Conservation (phyloP, 2,888 invertebrate species). For the Euzophera pinguis region DNA sequence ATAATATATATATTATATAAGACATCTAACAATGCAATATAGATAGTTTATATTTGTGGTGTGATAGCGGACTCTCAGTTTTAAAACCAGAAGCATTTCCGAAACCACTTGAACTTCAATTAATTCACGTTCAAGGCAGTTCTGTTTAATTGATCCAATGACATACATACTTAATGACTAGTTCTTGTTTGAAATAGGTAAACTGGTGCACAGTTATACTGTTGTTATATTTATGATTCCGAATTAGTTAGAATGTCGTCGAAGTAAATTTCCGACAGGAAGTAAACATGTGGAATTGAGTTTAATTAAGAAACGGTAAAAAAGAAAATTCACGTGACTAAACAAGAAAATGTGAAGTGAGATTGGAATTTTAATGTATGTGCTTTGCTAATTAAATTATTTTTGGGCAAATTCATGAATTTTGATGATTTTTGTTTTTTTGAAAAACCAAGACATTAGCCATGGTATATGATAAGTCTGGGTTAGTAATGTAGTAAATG, state of each 20-base stretch:
- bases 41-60: too few species aligned
- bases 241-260: not conserved
- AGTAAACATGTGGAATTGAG: not conserved
- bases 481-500: too few species aligned
- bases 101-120: not conserved
- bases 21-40: too few species aligned
- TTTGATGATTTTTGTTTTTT: too few species aligned
- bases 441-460: too few species aligned
- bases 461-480: too few species aligned
- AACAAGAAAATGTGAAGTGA: too few species aligned
- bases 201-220: conserved; percentile 4
- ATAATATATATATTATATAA: too few species aligned
- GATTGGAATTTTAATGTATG: too few species aligned
- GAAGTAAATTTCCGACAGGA: not conserved
- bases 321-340: not conserved
- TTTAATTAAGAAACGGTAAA: not conserved
- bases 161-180: conserved; percentile 4
- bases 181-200: conserved; percentile 1
- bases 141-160: not conserved
- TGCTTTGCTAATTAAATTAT: too few species aligned
- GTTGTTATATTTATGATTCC: not conserved
- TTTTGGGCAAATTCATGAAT: too few species aligned
- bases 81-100: not conserved
- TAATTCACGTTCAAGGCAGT: conserved; percentile 2
- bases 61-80: too few species aligned